phyloP scores from a whole-genome alignment of 2,888 invertebrate genomes.

The Agrochola litura region DNA sequence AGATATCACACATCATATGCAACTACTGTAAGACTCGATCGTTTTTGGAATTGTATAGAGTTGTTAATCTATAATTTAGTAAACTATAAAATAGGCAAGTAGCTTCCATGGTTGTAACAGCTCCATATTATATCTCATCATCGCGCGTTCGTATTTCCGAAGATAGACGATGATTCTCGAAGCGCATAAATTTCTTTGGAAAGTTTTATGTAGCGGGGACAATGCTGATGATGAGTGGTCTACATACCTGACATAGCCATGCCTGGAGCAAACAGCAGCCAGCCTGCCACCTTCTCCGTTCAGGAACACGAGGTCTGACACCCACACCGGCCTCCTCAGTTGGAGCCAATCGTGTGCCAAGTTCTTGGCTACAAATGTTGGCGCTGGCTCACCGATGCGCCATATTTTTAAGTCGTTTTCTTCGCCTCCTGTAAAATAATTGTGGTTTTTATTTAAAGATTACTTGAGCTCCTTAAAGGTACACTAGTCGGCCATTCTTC shows the following conservation, averaged over 20 bases:
- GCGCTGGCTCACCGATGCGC: slow-evolving; percentile 90
- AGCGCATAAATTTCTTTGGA: background rate
- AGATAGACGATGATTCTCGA: background rate
- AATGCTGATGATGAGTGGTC: background rate
- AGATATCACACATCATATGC: no score
- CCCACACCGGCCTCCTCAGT: slow-evolving; percentile 96
- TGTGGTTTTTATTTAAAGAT: background rate
- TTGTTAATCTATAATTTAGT: background rate
- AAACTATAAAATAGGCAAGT: background rate
- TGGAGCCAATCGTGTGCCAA: slow-evolving; percentile 96
- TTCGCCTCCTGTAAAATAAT: slow-evolving; percentile 93
- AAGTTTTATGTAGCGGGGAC: no score
- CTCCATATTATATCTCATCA: background rate
- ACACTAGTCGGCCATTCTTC: no score
- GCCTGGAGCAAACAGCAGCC: slow-evolving; percentile 94
- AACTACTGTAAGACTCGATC: no score
- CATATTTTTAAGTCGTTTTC: slow-evolving; percentile 97
- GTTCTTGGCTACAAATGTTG: slow-evolving; percentile 92
- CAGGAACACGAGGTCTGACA: slow-evolving; percentile 95
- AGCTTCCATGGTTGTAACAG: background rate
- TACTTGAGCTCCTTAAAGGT: no score
- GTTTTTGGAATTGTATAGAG: background rate
- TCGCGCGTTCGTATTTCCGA: background rate
- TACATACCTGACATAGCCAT: slow-evolving; percentile 94
- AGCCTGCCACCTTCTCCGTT: slow-evolving; percentile 90